Evolutionary conservation across 2,797 vertebrate genomes (phyloP), one percentile per base, ranked within the genome.

Genomic region (Synanceia verrucosa): DNA sequence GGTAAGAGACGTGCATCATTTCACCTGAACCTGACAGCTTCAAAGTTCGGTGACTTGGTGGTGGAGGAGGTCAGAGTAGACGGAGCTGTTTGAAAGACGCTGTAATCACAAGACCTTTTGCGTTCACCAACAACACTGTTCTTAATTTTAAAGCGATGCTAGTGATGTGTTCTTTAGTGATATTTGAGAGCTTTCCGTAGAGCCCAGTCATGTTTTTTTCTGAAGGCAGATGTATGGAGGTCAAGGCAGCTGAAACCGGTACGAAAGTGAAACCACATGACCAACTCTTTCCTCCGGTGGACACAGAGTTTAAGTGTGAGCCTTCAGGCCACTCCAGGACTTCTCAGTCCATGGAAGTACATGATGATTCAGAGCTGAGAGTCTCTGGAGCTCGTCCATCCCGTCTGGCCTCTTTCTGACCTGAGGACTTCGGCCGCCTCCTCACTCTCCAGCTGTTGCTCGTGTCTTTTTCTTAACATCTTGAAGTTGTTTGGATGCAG

Each of bases 141-240:
- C n/a, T n/a, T n/a, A n/a, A n/a, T n/a, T n/a, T n/a, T n/a, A n/a
- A n/a, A n/a, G n/a, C n/a, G n/a, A n/a, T n/a, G n/a, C n/a, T n/a
- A n/a, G n/a, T n/a, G n/a, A n/a, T n/a, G n/a, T n/a, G n/a, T n/a
- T n/a, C n/a, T n/a, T n/a, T n/a, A n/a, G n/a, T n/a, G n/a, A n/a
- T n/a, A n/a, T n/a, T n/a, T n/a, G n/a, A n/a, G n/a, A n/a, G n/a
- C n/a, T n/a, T n/a, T n/a, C n/a, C n/a, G n/a, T n/a, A n/a, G n/a
- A n/a, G n/a, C n/a, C n/a, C n/a, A n/a, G n/a, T n/a, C n/a, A n/a
- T n/a, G n/a, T n/a, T n/a, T n/a, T n/a, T n/a, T n/a, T n/a, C n/a
- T n/a, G n/a, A n/a, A n/a, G n/a, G n/a, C n/a, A n/a, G 65, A 73
- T 56, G 51, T 58, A 58, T 34, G 70, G 50, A 7, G n/a, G 26